Conservation (phyloP, 2,797 vertebrate species). For the Philypnodon macrostomus region DNA sequence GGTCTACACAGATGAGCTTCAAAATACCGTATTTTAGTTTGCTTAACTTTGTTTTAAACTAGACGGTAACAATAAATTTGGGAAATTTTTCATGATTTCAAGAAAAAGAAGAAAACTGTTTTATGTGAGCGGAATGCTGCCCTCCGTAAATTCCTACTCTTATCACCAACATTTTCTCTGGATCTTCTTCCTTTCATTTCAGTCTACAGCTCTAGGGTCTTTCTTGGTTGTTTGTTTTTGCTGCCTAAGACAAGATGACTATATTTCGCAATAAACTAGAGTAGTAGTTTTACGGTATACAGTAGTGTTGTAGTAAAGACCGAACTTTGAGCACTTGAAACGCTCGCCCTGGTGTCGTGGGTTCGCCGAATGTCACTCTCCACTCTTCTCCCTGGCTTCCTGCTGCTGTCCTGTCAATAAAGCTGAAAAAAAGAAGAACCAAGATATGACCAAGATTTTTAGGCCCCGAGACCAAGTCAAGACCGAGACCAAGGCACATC, state of each 20-base stretch:
- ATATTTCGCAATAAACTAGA: too few relatives aligned
- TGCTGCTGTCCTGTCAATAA: too few relatives aligned
- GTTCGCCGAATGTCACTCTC: too few relatives aligned
- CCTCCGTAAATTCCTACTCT: slow-evolving; percentile 17
- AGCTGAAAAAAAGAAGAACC: too few relatives aligned
- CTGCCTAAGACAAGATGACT: background rate
- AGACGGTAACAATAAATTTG: slow-evolving; percentile 52
- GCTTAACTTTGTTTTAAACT: slow-evolving; percentile 40
- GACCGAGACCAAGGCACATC: too few relatives aligned
- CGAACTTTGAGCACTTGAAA: too few relatives aligned
- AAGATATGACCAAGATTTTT: too few relatives aligned
- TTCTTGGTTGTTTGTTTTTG: slow-evolving; percentile 2
- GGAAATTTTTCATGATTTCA: slow-evolving; percentile 44
- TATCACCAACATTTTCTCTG: slow-evolving; percentile 10
- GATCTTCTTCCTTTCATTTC: slow-evolving; percentile 25
- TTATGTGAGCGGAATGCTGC: slow-evolving; percentile 65
- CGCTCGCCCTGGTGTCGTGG: too few relatives aligned
- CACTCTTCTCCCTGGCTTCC: too few relatives aligned
- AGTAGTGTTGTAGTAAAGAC: too few relatives aligned
- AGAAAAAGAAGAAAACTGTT: slow-evolving; percentile 44
- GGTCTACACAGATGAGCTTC: background rate
- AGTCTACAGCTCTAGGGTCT: slow-evolving; percentile 14
- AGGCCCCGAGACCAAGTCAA: too few relatives aligned
- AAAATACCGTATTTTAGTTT: slow-evolving; percentile 15
- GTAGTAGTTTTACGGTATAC: too few relatives aligned